Conservation (phyloP, 2,797 vertebrate species). For the Selene dorsalis region DNA sequence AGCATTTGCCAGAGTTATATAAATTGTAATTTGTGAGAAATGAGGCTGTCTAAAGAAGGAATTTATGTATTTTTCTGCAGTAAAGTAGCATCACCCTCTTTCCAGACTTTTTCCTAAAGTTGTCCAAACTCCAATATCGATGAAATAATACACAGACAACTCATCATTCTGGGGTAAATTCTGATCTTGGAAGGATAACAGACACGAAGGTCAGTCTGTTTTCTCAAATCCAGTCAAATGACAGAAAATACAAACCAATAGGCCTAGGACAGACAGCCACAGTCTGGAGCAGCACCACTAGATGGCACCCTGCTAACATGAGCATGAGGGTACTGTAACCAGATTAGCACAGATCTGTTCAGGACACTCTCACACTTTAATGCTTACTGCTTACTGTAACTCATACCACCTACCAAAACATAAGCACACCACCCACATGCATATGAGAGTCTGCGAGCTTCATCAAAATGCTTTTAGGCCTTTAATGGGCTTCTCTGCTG, state of each 20-base stretch:
- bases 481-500: too few relatives aligned
- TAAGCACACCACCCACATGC: neutral
- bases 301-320: constrained; percentile 48
- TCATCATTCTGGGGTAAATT: neutral
- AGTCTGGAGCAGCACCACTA: constrained; percentile 35
- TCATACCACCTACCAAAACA: neutral
- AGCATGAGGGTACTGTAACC: neutral
- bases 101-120: neutral
- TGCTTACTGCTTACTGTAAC: neutral
- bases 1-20: neutral
- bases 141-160: neutral
- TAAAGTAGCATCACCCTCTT: neutral
- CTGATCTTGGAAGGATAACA: neutral
- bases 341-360: neutral
- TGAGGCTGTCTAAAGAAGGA: too few relatives aligned
- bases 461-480: neutral
- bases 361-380: neutral
- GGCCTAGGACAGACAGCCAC: neutral
- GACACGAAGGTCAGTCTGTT: neutral
- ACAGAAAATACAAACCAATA: neutral
- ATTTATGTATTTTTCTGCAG: neutral
- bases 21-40: neutral
- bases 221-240: neutral
- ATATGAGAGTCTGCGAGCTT: neutral
- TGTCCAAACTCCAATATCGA: too few relatives aligned